phyloP scores from a whole-genome alignment of 2,888 invertebrate species.

The Ormyrus nitidulus region DNA sequence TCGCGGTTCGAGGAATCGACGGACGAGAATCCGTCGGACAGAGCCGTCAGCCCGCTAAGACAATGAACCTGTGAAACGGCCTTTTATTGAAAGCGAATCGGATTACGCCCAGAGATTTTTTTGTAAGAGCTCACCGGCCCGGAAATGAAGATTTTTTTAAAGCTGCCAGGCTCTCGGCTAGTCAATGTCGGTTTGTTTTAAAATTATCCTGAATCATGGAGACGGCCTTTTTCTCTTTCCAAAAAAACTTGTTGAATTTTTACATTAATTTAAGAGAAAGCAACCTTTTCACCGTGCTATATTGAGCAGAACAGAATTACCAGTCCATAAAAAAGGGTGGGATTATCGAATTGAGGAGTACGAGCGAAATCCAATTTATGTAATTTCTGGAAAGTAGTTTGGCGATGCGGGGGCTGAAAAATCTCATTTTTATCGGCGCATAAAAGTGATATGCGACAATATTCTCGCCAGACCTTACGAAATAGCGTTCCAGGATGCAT shows the following conservation, averaged over 20 bases:
- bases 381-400: slow-evolving; percentile 4
- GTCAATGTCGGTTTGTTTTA: too few species aligned
- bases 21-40: slow-evolving; percentile 16
- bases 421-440: slow-evolving; percentile 21
- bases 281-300: too few species aligned
- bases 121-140: too few species aligned
- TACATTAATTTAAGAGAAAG: too few species aligned
- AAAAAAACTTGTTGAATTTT: too few species aligned
- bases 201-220: too few species aligned
- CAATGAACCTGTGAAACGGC: slow-evolving; percentile 28
- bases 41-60: slow-evolving; percentile 4
- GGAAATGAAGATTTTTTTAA: too few species aligned
- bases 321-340: too few species aligned
- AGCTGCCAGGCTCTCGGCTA: too few species aligned
- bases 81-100: slow-evolving; percentile 18
- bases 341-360: too few species aligned
- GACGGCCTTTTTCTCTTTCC: too few species aligned
- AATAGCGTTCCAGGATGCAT: slow-evolving; percentile 50
- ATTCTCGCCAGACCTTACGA: slow-evolving; percentile 22
- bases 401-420: neutral
- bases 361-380: neutral
- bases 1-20: slow-evolving; percentile 29
- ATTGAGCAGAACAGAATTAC: too few species aligned
- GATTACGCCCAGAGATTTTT: neutral
- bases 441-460: slow-evolving; percentile 40